Evolutionary conservation across 2,113 vertebrate species (phyloP).

Genomic region (Dicrurus megarhynchus): DNA sequence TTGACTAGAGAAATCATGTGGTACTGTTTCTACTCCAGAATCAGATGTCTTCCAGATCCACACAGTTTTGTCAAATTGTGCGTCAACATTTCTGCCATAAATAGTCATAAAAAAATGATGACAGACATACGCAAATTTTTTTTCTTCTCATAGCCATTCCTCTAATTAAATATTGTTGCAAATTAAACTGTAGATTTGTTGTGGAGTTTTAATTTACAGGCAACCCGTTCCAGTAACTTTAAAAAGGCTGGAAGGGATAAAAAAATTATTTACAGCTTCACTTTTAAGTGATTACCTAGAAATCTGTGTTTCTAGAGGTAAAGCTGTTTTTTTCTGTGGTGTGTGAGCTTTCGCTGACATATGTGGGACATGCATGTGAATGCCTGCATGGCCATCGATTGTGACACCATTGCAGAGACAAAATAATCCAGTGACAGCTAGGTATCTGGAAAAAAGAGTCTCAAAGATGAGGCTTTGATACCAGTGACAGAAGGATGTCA

Average conservation of each 20-base stretch:
- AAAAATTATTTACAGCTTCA: not conserved
- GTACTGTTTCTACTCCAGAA: not conserved
- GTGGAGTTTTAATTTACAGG: not conserved
- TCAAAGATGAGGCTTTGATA: constrained; percentile 43
- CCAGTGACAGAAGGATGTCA: constrained; percentile 49
- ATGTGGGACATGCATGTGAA: not conserved
- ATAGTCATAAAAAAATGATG: not conserved
- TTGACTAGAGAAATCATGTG: not conserved
- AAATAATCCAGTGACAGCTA: not conserved
- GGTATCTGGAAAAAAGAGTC: not conserved
- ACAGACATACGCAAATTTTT: not conserved
- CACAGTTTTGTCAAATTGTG: not conserved
- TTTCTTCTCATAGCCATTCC: not conserved
- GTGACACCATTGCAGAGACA: not conserved
- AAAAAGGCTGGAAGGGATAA: not conserved
- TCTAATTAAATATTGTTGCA: not conserved
- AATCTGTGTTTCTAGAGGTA: not conserved
- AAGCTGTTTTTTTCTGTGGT: not conserved
- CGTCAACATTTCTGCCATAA: not conserved
- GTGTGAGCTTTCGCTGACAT: not conserved
- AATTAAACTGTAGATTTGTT: not conserved
- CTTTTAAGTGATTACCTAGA: not conserved
- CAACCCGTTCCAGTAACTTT: not conserved
- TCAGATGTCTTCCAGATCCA: not conserved
- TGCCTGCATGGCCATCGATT: not conserved